Percentiles rank a stretch among this genome's conserved stretches.
phyloP scores from a whole-genome alignment of 2,888 invertebrate species.

The Brenthis daphne region DNA sequence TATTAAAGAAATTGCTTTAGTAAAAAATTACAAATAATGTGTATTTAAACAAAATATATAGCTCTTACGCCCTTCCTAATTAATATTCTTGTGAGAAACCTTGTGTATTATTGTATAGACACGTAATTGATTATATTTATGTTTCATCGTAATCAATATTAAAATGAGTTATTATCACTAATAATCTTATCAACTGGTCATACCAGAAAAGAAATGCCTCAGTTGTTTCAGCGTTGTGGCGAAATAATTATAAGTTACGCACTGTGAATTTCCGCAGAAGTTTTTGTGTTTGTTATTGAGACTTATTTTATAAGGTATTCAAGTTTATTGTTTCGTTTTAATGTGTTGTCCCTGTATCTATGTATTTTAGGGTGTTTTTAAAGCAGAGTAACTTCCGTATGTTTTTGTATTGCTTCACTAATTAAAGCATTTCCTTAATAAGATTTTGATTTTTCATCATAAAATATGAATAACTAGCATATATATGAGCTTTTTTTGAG shows the following conservation, averaged over 20 bases:
- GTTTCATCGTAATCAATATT: conserved; percentile 35
- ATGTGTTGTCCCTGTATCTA: too few species aligned
- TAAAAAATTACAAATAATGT: too few species aligned
- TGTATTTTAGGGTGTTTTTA: too few species aligned
- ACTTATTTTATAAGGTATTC: background rate
- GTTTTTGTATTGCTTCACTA: too few species aligned
- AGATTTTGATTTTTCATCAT: too few species aligned
- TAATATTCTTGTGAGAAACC: background rate
- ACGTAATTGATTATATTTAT: conserved; percentile 18
- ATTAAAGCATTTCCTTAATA: too few species aligned
- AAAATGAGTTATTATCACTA: conserved; percentile 37
- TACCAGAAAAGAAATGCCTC: conserved; percentile 34
- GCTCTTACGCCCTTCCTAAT: background rate
- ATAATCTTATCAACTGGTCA: conserved; percentile 36
- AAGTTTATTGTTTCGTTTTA: too few species aligned
- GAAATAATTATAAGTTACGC: conserved; percentile 27
- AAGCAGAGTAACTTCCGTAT: too few species aligned
- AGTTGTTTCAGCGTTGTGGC: conserved; percentile 29
- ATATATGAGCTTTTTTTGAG: too few species aligned
- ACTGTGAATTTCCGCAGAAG: background rate
- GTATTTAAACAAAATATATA: background rate
- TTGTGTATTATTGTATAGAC: conserved; percentile 10
- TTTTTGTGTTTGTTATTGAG: conserved; percentile 1
- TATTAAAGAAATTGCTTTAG: background rate
- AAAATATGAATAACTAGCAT: too few species aligned